A percentile compares a stretch with the other conserved stretches of the same genome.
phyloP scores from a whole-genome alignment of 2,888 invertebrate genomes.

The Candidula unifasciata region DNA sequence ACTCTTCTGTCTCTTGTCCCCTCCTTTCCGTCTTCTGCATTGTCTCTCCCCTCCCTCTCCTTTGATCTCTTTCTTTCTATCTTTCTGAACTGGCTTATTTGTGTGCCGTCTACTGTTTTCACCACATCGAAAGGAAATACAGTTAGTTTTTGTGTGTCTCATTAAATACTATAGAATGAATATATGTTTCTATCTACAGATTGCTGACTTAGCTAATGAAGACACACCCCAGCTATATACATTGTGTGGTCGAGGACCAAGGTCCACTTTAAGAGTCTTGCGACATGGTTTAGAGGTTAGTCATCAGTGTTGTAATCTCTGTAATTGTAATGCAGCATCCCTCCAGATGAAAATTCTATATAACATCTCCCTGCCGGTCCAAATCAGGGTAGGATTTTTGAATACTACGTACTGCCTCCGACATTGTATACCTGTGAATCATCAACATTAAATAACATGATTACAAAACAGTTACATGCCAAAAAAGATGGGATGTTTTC shows the following conservation, averaged over 20 bases:
- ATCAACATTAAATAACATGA: no score
- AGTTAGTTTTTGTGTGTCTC: neutral
- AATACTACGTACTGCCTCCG: no score
- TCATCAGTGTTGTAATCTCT: neutral
- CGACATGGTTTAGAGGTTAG: constrained; percentile 93
- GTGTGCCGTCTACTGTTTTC: no score
- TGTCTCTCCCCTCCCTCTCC: no score
- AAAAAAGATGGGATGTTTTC: no score
- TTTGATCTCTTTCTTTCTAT: no score
- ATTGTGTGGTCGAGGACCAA: constrained; percentile 95
- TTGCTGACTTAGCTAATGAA: constrained; percentile 88
- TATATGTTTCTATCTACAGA: constrained; percentile 64
- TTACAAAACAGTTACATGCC: no score
- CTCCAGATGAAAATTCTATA: neutral
- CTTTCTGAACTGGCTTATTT: no score
- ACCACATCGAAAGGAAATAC: neutral
- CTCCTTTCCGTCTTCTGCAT: no score
- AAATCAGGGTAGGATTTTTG: no score
- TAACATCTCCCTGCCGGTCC: neutral
- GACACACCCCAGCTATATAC: constrained; percentile 99
- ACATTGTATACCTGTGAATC: no score
- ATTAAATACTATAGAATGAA: neutral
- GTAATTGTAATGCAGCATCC: neutral
- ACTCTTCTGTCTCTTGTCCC: no score
- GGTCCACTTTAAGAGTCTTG: constrained; percentile 93